phyloP scores from a whole-genome alignment of 2,113 vertebrate genomes.

The Xenopus laevis region DNA sequence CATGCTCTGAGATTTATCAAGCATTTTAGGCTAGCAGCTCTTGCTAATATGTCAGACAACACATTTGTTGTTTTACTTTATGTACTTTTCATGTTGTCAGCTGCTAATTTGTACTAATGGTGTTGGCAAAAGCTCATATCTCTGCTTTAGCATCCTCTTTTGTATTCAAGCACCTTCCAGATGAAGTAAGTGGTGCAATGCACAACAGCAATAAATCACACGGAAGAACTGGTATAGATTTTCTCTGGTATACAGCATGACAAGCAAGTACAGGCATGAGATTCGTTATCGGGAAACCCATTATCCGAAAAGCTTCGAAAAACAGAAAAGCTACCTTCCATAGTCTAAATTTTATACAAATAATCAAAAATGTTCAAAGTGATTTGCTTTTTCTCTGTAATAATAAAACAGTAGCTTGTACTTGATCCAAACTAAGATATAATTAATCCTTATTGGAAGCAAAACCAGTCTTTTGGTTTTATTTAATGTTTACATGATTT shows the following conservation, averaged over 20 bases:
- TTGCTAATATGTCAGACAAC: conserved; percentile 18
- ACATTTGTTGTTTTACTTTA: conserved; percentile 29
- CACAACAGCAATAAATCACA: conserved; percentile 23
- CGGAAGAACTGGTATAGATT: conserved; percentile 26
- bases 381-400: too few relatives aligned
- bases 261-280: too few relatives aligned
- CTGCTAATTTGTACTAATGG: conserved; percentile 41
- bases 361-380: too few relatives aligned
- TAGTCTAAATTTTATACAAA: too few relatives aligned
- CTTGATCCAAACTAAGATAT: too few relatives aligned
- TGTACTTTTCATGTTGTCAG: conserved; percentile 42
- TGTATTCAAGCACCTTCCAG: conserved; percentile 29
- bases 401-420: too few relatives aligned
- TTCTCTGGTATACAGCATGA: background rate
- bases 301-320: too few relatives aligned
- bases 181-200: conserved; percentile 23
- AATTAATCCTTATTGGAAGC: too few relatives aligned
- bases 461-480: too few relatives aligned
- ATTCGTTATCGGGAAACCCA: too few relatives aligned
- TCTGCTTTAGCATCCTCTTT: conserved; percentile 28
- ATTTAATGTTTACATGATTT: too few relatives aligned
- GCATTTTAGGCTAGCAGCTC: background rate
- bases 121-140: conserved; percentile 27
- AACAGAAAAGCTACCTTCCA: too few relatives aligned
- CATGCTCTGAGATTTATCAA: conserved; percentile 10